Percentiles rank a stretch among this genome's conserved stretches.
These are phyloP conservation scores for Polietes domitor DNA, from an alignment of 2,888 invertebrate genomes.

Conservation along the genomic window DNA sequence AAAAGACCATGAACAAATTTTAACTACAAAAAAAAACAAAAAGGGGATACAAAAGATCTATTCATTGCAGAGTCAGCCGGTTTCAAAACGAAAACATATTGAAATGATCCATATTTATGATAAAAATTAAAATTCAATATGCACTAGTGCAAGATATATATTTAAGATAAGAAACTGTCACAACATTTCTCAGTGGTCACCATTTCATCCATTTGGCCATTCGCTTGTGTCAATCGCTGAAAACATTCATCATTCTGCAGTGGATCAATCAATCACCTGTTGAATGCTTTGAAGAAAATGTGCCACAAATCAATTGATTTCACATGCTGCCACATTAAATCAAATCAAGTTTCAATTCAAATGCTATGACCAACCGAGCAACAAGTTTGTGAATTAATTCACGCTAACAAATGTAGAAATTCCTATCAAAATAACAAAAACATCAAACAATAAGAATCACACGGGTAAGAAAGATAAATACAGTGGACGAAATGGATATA, in stretches of 20 bases:
- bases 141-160: too few relatives aligned
- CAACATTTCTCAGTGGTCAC: too few relatives aligned
- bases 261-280: not conserved
- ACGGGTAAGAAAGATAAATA: not conserved
- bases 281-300: not conserved
- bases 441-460: not conserved
- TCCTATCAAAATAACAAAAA: not conserved
- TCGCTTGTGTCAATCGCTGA: constrained; percentile 6
- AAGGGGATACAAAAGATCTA: too few relatives aligned
- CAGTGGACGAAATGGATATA: not conserved
- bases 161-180: too few relatives aligned
- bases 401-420: not conserved
- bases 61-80: too few relatives aligned
- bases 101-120: too few relatives aligned
- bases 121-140: too few relatives aligned
- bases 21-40: too few relatives aligned
- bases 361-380: not conserved
- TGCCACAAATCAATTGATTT: not conserved
- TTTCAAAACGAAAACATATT: too few relatives aligned
- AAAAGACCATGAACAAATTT: too few relatives aligned
- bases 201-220: too few relatives aligned
- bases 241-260: not conserved
- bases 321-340: not conserved
- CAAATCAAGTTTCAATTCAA: constrained; percentile 5
- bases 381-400: not conserved